Evolutionary conservation across 2,888 invertebrate genomes (phyloP).

Genomic region (Troglohyphantes excavatus): DNA sequence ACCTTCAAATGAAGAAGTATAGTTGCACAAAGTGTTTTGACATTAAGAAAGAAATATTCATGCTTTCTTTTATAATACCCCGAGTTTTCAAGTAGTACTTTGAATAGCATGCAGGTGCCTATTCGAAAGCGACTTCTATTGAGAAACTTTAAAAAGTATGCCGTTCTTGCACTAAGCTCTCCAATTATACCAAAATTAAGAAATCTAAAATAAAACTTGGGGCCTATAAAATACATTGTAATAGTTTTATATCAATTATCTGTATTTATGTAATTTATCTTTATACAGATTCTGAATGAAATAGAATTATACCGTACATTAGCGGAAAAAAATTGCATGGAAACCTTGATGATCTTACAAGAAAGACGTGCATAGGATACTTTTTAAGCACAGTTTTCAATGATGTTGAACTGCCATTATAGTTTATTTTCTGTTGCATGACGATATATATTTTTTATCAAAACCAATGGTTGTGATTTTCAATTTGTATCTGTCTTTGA

Average conservation of each 20-base stretch:
- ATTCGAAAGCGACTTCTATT: too few relatives aligned
- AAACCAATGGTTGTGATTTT: slow-evolving; percentile 15
- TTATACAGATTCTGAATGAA: slow-evolving; percentile 81
- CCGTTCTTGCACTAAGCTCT: too few relatives aligned
- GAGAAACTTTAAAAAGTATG: too few relatives aligned
- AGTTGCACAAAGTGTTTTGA: too few relatives aligned
- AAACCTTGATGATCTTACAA: slow-evolving; percentile 81
- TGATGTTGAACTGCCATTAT: neutral
- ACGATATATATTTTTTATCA: slow-evolving; percentile 13
- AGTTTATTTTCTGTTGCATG: slow-evolving; percentile 17
- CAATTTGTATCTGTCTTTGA: neutral
- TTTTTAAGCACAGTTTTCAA: neutral
- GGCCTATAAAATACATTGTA: too few relatives aligned
- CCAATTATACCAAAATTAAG: too few relatives aligned
- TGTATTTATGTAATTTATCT: neutral
- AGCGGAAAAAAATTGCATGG: slow-evolving; percentile 82
- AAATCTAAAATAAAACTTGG: too few relatives aligned
- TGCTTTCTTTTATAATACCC: too few relatives aligned
- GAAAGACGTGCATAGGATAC: slow-evolving; percentile 79
- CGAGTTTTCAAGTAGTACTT: too few relatives aligned
- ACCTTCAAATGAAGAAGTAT: too few relatives aligned
- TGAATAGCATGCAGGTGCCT: too few relatives aligned
- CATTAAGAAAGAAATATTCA: too few relatives aligned
- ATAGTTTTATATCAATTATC: neutral
- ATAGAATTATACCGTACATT: slow-evolving; percentile 81